A percentile compares a stretch with the other conserved stretches of the same genome.
These are phyloP conservation scores for Embidobia sp. DNA, from an alignment of 2,888 invertebrate species.

Conservation along the genomic window DNA sequence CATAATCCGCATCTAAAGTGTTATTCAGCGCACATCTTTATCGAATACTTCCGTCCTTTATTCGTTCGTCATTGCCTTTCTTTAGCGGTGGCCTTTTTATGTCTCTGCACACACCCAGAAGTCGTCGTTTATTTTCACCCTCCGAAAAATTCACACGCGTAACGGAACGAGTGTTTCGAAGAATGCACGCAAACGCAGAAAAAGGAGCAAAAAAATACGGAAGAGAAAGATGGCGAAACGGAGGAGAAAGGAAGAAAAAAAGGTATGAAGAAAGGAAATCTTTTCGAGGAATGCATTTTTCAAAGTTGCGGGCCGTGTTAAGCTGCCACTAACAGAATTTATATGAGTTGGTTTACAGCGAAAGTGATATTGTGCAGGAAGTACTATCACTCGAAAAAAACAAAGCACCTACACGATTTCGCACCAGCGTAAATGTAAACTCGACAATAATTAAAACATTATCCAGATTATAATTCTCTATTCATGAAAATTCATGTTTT, in stretches of 20 bases:
- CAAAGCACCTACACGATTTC: no score
- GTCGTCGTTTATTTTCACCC: slow-evolving; percentile 55
- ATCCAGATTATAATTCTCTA: no score
- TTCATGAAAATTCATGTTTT: no score
- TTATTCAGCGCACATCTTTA: slow-evolving; percentile 44
- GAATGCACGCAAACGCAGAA: slow-evolving; percentile 21
- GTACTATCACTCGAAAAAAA: no score
- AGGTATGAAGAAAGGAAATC: no score
- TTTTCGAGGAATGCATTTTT: slow-evolving; percentile 60
- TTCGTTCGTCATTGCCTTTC: slow-evolving; percentile 46
- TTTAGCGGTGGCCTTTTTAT: slow-evolving; percentile 30
- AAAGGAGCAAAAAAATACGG: slow-evolving; percentile 11
- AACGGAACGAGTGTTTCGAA: slow-evolving; percentile 37
- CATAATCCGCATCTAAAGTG: slow-evolving; percentile 36
- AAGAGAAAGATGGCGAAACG: slow-evolving; percentile 11
- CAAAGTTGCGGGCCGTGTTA: slow-evolving; percentile 45
- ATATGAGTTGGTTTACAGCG: slow-evolving; percentile 22
- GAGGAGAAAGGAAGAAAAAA: slow-evolving; percentile 10
- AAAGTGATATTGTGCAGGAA: not conserved
- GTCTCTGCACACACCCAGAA: not conserved
- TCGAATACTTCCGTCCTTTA: slow-evolving; percentile 44
- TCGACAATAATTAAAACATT: no score
- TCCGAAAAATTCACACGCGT: slow-evolving; percentile 57
- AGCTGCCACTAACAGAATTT: slow-evolving; percentile 30
- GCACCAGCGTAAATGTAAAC: no score